Conservation (phyloP, 2,797 vertebrate genomes). For the Sarcoramphus papa region DNA sequence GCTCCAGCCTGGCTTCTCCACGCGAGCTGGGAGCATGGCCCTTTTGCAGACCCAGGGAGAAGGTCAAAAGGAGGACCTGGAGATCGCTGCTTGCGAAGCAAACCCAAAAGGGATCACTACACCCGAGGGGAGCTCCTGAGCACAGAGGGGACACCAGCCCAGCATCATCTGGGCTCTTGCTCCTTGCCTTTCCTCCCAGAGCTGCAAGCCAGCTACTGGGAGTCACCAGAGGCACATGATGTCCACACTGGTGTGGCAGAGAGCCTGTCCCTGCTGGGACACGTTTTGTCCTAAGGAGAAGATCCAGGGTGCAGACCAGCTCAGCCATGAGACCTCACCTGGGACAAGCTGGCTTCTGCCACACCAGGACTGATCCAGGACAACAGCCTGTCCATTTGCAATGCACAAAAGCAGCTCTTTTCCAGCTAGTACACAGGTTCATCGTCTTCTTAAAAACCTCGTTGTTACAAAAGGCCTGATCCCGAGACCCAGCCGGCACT, state of each 20-base stretch:
- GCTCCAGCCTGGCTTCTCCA: neutral
- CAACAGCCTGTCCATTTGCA: neutral
- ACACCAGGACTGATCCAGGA: neutral
- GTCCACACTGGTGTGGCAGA: neutral
- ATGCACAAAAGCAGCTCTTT: neutral
- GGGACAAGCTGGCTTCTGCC: neutral
- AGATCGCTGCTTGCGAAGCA: rapidly evolving
- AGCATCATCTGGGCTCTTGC: neutral
- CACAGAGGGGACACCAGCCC: neutral
- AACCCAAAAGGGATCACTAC: neutral
- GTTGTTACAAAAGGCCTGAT: neutral
- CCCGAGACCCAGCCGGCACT: neutral
- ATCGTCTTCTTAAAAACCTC: neutral
- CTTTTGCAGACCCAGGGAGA: neutral
- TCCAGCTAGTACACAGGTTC: neutral
- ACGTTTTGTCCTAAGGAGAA: neutral
- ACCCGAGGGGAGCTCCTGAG: neutral
- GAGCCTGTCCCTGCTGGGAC: neutral
- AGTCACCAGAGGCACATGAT: neutral
- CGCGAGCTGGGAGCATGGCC: rapidly evolving
- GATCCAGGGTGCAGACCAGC: neutral
- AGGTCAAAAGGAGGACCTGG: neutral
- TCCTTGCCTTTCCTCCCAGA: neutral
- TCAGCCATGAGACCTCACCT: neutral
- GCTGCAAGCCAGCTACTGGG: neutral